Percentiles rank a stretch among this genome's conserved stretches.
phyloP scores from a whole-genome alignment of 1,140 invertebrate genomes.

The Metopolophium dirhodum region DNA sequence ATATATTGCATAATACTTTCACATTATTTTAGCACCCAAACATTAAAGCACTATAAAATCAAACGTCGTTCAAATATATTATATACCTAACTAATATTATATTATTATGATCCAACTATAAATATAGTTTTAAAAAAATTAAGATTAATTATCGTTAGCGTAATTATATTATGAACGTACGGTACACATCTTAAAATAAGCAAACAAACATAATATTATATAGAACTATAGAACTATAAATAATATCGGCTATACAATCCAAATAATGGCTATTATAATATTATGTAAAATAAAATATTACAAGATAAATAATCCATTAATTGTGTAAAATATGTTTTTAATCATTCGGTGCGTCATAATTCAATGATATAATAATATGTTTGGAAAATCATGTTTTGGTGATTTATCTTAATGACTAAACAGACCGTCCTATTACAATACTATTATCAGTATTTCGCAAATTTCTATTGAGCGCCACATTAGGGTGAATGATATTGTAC shows the following conservation, averaged over 20 bases:
- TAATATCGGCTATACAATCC: not conserved
- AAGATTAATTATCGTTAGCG: not conserved
- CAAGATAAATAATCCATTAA: not conserved
- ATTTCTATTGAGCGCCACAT: not conserved
- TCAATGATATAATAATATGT: not conserved
- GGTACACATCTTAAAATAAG: not conserved
- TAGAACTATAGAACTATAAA: not conserved
- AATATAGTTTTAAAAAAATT: not conserved
- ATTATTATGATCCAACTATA: not conserved
- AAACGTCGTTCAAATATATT: not conserved
- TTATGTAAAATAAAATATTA: not conserved
- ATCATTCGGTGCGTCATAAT: not conserved
- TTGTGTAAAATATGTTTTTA: not conserved
- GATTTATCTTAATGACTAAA: conserved; percentile 11
- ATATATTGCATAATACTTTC: not conserved
- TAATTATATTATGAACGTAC: not conserved
- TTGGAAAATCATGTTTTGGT: not conserved
- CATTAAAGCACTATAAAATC: not conserved
- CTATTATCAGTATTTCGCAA: conserved; percentile 3
- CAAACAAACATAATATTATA: not conserved
- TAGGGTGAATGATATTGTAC: not conserved
- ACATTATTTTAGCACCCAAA: not conserved
- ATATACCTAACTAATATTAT: too few relatives aligned
- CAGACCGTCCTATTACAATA: not conserved
- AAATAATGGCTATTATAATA: not conserved